Conservation (phyloP, 2,113 vertebrate species). For the Caloenas nicobarica region DNA sequence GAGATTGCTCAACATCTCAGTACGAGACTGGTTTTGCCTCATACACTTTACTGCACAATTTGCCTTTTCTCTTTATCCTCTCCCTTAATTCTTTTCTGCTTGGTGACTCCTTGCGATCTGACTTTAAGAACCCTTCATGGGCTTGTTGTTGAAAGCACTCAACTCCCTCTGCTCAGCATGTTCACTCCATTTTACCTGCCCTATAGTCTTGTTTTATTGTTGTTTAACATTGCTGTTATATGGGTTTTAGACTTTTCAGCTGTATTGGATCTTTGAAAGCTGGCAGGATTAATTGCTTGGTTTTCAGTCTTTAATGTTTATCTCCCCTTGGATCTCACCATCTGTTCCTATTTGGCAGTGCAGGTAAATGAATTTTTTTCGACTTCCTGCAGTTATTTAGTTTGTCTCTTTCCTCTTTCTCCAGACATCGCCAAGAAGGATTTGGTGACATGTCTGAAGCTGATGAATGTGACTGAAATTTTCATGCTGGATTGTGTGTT, state of each 20-base stretch:
- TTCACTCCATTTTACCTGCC: constrained; percentile 18
- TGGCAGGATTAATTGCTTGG: constrained; percentile 62
- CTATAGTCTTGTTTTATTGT: constrained; percentile 26
- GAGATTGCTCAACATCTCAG: not conserved
- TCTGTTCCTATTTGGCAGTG: constrained; percentile 70
- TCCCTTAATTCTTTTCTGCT: not conserved
- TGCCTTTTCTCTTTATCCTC: not conserved
- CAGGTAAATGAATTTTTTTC: constrained; percentile 53
- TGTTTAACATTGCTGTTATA: constrained; percentile 34
- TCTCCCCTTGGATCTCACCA: constrained; percentile 70
- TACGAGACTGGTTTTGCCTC: not conserved
- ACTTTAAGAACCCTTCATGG: not conserved
- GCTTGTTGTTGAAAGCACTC: not conserved
- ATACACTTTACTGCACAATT: not conserved
- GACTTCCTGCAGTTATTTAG: constrained; percentile 24
- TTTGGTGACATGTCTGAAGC: not conserved
- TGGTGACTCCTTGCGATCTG: not conserved
- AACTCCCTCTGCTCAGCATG: not conserved
- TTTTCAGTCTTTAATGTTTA: constrained; percentile 65
- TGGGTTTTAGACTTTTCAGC: constrained; percentile 36
- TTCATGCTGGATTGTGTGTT: not conserved
- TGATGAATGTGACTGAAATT: constrained; percentile 8
- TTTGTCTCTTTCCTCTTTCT: not conserved
- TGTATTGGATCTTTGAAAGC: constrained; percentile 41
- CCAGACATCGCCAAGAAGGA: not conserved